Evolutionary conservation across 2,113 vertebrate species (phyloP).

Genomic region (Lepidothrix coronata): DNA sequence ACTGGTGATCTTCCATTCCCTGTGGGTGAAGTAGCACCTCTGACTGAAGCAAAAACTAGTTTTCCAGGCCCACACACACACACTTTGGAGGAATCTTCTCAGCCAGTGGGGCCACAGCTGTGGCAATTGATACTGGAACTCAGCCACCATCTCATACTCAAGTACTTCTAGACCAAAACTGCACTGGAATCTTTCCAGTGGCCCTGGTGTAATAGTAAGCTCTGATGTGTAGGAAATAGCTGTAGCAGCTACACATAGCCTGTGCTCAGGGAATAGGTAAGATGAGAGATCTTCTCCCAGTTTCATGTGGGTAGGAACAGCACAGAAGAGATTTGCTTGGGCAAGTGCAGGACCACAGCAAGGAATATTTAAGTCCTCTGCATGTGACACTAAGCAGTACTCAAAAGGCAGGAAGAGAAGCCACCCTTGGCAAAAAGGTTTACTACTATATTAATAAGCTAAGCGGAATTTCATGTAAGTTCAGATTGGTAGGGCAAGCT

Average conservation of each 20-base stretch:
- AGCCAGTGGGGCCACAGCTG: not conserved
- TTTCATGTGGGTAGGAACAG: not conserved
- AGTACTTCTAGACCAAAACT: not conserved
- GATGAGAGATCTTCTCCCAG: not conserved
- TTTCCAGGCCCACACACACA: not conserved
- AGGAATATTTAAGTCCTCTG: not conserved
- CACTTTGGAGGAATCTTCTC: not conserved
- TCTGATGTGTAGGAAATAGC: not conserved
- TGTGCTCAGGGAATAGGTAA: not conserved
- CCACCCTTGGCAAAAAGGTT: not conserved
- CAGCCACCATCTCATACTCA: not conserved
- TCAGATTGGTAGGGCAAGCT: not conserved
- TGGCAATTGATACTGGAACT: not conserved
- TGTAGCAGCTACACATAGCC: not conserved
- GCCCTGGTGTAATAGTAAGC: not conserved
- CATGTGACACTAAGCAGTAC: no score
- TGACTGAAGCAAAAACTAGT: not conserved
- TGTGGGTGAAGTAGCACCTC: not conserved
- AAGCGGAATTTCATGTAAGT: not conserved
- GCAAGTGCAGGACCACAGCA: not conserved
- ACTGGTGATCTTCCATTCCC: not conserved
- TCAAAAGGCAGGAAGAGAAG: not conserved
- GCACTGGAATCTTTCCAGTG: not conserved
- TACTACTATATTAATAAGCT: not conserved
- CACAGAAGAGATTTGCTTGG: not conserved